Conservation (phyloP, 2,888 invertebrate species). For the Tinea trinotella region DNA sequence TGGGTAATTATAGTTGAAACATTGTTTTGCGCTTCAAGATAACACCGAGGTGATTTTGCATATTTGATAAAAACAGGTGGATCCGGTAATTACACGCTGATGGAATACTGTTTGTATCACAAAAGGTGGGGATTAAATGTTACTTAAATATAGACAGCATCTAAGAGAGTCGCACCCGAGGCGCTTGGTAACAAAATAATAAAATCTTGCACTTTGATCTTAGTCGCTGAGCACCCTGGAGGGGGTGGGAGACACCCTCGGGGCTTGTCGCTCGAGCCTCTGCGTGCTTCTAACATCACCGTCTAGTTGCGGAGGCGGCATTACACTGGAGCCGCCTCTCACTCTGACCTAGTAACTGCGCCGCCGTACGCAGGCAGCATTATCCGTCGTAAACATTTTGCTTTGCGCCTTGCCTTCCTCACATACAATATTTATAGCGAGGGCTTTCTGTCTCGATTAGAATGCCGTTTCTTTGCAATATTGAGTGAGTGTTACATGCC, state of each 20-base stretch:
- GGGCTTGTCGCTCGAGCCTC: not conserved
- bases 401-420: slow-evolving; percentile 33
- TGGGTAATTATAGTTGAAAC: slow-evolving; percentile 11
- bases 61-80: not conserved
- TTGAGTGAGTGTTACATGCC: slow-evolving; percentile 40
- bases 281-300: slow-evolving; percentile 26
- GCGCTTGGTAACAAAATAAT: slow-evolving; percentile 42
- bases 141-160: slow-evolving; percentile 27
- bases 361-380: slow-evolving; percentile 14
- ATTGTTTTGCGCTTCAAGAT: slow-evolving; percentile 9
- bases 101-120: slow-evolving; percentile 26
- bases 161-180: not conserved
- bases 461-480: slow-evolving; percentile 54
- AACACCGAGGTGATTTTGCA: not conserved
- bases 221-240: slow-evolving; percentile 29
- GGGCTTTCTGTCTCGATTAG: slow-evolving; percentile 52
- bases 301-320: slow-evolving; percentile 36
- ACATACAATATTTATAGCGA: slow-evolving; percentile 58
- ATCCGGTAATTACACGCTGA: not conserved
- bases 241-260: slow-evolving; percentile 23
- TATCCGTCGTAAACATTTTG: slow-evolving; percentile 47
- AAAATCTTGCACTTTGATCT: slow-evolving; percentile 62
- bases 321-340: slow-evolving; percentile 38
- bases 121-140: slow-evolving; percentile 44
- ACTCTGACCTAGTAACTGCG: slow-evolving; percentile 55